Evolutionary conservation across 2,113 vertebrate species (phyloP).

Genomic region (Catharus fuscescens): DNA sequence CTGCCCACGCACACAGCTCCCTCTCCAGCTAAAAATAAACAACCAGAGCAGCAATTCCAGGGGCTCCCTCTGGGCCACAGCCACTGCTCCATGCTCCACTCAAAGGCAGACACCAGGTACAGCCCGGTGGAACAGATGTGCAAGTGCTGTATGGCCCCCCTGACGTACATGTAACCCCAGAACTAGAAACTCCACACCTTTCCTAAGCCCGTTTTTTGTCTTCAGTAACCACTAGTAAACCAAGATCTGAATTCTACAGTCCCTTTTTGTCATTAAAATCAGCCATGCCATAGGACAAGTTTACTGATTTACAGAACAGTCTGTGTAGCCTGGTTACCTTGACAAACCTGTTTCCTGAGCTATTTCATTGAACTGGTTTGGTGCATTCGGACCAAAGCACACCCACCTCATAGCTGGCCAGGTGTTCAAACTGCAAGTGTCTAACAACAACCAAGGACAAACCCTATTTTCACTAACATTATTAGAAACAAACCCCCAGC

Average conservation of each 20-base stretch:
- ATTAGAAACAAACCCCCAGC: not conserved
- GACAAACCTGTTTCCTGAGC: conserved; percentile 32
- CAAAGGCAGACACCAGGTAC: not conserved
- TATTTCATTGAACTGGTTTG: not conserved
- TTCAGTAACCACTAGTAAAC: not conserved
- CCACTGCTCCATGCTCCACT: rapidly evolving
- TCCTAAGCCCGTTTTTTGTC: not conserved
- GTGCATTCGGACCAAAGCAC: not conserved
- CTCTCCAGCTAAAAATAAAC: not conserved
- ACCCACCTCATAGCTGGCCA: rapidly evolving
- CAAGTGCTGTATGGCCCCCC: not conserved
- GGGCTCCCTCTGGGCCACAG: not conserved
- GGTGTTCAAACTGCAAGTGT: not conserved
- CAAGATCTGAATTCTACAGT: not conserved
- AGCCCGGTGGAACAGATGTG: rapidly evolving
- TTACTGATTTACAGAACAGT: not conserved
- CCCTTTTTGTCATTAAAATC: not conserved
- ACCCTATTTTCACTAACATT: rapidly evolving
- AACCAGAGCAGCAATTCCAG: not conserved
- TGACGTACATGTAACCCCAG: rapidly evolving
- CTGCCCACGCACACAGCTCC: rapidly evolving
- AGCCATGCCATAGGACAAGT: rapidly evolving
- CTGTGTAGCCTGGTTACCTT: not conserved
- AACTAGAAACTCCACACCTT: not conserved
- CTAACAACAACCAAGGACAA: not conserved